A percentile compares a stretch with the other conserved stretches of the same genome.
phyloP scores from a whole-genome alignment of 2,888 invertebrate genomes.

The Pseudolycoriella hygida region DNA sequence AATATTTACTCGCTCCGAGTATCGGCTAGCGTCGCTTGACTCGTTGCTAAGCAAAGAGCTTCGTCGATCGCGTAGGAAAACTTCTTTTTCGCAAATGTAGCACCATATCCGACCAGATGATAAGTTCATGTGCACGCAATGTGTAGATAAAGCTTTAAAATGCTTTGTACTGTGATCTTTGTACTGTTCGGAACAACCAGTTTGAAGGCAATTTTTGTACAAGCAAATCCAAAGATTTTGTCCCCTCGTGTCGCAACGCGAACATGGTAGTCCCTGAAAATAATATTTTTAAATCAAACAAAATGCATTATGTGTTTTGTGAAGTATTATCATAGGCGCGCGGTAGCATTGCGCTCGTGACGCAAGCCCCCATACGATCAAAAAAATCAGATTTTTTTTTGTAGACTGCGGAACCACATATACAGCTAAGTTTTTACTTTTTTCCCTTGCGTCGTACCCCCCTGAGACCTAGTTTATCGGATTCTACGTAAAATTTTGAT shows the following conservation, averaged over 20 bases:
- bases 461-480: too few relatives aligned
- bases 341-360: too few relatives aligned
- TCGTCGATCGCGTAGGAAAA: constrained; percentile 32
- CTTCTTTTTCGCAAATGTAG: constrained; percentile 69
- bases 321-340: background rate
- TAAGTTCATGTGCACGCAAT: constrained; percentile 72
- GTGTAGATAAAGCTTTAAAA: constrained; percentile 47
- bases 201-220: constrained; percentile 55
- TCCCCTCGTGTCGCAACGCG: constrained; percentile 52
- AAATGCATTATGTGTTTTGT: background rate
- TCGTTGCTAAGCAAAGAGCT: constrained; percentile 19
- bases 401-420: too few relatives aligned
- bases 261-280: constrained; percentile 39
- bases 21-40: constrained; percentile 5
- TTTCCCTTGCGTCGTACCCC: too few relatives aligned
- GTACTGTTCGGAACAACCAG: constrained; percentile 68
- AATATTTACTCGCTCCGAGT: background rate
- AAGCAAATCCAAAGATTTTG: constrained; percentile 79
- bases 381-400: too few relatives aligned
- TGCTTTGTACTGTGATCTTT: constrained; percentile 72
- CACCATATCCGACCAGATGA: constrained; percentile 78
- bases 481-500: too few relatives aligned
- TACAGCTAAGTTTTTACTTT: too few relatives aligned
- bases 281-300: background rate
- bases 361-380: too few relatives aligned